phyloP scores from a whole-genome alignment of 1,140 invertebrate genomes.

The Eriosoma lanigerum region DNA sequence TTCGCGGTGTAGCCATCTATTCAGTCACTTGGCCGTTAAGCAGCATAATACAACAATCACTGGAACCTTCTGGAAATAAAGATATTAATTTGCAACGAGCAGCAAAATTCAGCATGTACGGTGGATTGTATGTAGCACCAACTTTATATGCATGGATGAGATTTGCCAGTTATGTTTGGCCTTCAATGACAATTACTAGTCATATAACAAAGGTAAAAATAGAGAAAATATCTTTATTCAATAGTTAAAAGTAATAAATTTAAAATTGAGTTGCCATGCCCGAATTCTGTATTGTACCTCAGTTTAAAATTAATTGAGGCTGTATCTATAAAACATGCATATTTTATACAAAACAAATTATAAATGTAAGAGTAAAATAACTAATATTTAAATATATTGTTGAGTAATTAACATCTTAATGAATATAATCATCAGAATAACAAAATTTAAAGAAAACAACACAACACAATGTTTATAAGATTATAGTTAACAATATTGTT shows the following conservation, averaged over 20 bases:
- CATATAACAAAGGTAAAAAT: conserved; percentile 38
- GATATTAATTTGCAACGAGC: conserved; percentile 60
- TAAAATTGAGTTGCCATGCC: too few species aligned
- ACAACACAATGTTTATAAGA: too few species aligned
- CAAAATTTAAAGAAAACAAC: too few species aligned
- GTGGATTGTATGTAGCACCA: conserved; percentile 70
- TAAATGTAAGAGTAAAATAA: too few species aligned
- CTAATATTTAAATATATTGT: too few species aligned
- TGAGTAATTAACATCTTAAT: too few species aligned
- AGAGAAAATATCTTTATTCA: background rate
- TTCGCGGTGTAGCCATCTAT: conserved; percentile 70
- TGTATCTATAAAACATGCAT: too few species aligned
- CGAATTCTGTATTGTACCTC: too few species aligned
- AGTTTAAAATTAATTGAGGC: too few species aligned
- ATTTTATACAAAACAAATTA: too few species aligned
- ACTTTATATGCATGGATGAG: conserved; percentile 71
- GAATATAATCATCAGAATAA: too few species aligned
- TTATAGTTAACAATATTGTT: too few species aligned
- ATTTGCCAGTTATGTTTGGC: conserved; percentile 67
- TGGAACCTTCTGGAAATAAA: conserved; percentile 54
- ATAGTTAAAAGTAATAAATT: background rate
- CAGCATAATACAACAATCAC: conserved; percentile 64
- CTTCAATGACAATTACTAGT: conserved; percentile 63
- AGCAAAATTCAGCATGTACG: conserved; percentile 69
- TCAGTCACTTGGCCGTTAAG: conserved; percentile 69